Evolutionary conservation across 1,140 invertebrate genomes (phyloP).

Genomic region (Trichogramma pretiosum): DNA sequence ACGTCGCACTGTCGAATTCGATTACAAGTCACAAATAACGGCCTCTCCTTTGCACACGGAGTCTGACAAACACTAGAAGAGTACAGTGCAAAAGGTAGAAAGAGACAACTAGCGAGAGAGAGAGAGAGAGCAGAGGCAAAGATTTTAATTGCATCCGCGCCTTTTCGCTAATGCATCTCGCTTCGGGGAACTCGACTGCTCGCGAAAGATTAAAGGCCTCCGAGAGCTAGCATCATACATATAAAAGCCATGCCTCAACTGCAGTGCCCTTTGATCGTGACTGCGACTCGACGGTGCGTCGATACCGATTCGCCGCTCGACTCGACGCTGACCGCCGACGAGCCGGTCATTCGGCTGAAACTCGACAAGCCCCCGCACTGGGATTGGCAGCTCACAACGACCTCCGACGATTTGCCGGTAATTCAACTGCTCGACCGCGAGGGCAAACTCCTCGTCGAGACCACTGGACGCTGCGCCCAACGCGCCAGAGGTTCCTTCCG

Average conservation of each 20-base stretch:
- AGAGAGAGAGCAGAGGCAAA: not conserved
- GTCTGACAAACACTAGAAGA: too few species aligned
- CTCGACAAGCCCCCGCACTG: constrained; percentile 35
- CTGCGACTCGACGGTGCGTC: constrained; percentile 26
- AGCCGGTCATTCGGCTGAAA: constrained; percentile 32
- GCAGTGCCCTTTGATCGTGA: constrained; percentile 26
- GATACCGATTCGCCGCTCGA: too few species aligned
- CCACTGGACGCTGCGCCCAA: constrained; percentile 33
- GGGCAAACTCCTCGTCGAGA: constrained; percentile 35
- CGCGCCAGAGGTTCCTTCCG: constrained; percentile 34
- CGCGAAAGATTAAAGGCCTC: constrained; percentile 6
- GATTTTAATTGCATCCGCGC: constrained; percentile 6
- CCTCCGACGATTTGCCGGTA: constrained; percentile 31
- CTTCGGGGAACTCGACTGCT: not conserved
- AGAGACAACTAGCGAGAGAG: not conserved
- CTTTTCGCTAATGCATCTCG: too few species aligned
- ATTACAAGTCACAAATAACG: too few species aligned
- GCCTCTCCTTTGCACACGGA: too few species aligned
- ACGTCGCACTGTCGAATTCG: too few species aligned
- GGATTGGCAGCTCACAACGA: constrained; percentile 39
- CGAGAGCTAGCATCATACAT: too few species aligned
- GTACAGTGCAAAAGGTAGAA: too few species aligned
- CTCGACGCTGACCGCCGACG: constrained; percentile 1
- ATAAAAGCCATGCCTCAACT: constrained; percentile 22
- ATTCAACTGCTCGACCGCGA: constrained; percentile 37